phyloP scores from a whole-genome alignment of 1,140 invertebrate genomes.

The Brachionus calyciflorus region DNA sequence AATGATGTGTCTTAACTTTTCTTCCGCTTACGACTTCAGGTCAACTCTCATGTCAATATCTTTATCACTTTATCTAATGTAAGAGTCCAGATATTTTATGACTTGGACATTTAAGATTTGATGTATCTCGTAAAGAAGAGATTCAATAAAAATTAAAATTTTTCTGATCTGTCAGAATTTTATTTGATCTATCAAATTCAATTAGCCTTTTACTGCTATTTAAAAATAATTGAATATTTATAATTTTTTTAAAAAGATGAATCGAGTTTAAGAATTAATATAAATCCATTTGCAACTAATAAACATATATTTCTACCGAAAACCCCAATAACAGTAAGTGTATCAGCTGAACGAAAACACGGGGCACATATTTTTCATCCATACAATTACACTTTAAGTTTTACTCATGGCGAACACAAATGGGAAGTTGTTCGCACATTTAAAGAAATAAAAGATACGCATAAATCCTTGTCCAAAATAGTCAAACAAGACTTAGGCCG shows the following conservation, averaged over 20 bases:
- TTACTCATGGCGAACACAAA: constrained; percentile 6
- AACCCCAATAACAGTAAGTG: not conserved
- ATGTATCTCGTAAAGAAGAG: too few species aligned
- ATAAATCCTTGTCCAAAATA: constrained; percentile 1
- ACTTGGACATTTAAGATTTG: too few species aligned
- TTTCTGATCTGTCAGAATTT: not conserved
- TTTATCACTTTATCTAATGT: too few species aligned
- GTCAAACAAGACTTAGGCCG: constrained; percentile 30
- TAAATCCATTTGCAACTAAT: not conserved
- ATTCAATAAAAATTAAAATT: not conserved
- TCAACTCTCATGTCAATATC: too few species aligned
- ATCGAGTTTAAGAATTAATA: not conserved
- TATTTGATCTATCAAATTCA: too few species aligned
- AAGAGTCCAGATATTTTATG: too few species aligned
- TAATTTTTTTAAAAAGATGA: not conserved
- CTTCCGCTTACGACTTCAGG: too few species aligned
- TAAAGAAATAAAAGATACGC: constrained; percentile 38
- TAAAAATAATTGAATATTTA: not conserved
- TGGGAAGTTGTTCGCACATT: constrained; percentile 23
- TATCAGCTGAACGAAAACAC: constrained; percentile 39
- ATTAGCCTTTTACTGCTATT: too few species aligned
- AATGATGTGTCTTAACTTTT: too few species aligned
- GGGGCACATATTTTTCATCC: constrained; percentile 44
- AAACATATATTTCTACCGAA: constrained; percentile 18
- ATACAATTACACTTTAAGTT: constrained; percentile 40